Conservation (phyloP, 2,797 vertebrate species). For the Urosaurus nigricauda region DNA sequence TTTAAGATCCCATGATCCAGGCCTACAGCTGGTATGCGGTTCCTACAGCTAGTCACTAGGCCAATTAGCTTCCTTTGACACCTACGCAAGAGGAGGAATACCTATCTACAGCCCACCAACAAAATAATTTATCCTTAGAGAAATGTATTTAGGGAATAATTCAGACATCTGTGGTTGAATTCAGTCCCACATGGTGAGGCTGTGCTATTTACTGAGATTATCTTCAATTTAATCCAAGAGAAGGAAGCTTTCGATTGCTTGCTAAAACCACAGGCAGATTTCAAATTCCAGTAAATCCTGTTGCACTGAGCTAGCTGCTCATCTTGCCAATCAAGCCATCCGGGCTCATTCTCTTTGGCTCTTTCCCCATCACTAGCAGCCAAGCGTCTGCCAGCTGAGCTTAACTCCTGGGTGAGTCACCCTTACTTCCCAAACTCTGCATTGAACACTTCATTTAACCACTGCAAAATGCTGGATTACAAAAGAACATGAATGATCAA, state of each 20-base stretch:
- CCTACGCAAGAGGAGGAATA: not conserved
- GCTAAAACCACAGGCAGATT: conserved; percentile 46
- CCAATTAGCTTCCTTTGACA: not conserved
- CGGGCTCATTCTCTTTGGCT: conserved; percentile 26
- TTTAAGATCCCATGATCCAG: not conserved
- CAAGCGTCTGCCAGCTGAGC: conserved; percentile 33
- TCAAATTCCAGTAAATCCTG: conserved; percentile 52
- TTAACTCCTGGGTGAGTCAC: conserved; percentile 46
- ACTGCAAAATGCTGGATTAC: conserved; percentile 6
- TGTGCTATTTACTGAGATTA: conserved; percentile 31
- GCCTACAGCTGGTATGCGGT: not conserved
- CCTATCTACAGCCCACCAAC: not conserved
- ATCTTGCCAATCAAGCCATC: conserved; percentile 35
- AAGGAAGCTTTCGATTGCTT: conserved; percentile 42
- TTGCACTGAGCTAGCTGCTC: conserved; percentile 40
- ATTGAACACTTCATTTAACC: conserved; percentile 27
- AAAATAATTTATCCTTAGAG: not conserved
- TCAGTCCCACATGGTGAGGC: conserved; percentile 1
- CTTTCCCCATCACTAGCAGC: conserved; percentile 4
- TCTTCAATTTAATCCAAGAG: conserved; percentile 28
- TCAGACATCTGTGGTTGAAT: conserved; percentile 12
- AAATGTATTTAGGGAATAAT: not conserved
- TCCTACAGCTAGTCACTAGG: not conserved
- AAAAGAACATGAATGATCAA: conserved; percentile 19
- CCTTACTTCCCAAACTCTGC: conserved; percentile 12